Evolutionary conservation across 2,888 invertebrate species (phyloP).

Genomic region (Drosophila meridiana): DNA sequence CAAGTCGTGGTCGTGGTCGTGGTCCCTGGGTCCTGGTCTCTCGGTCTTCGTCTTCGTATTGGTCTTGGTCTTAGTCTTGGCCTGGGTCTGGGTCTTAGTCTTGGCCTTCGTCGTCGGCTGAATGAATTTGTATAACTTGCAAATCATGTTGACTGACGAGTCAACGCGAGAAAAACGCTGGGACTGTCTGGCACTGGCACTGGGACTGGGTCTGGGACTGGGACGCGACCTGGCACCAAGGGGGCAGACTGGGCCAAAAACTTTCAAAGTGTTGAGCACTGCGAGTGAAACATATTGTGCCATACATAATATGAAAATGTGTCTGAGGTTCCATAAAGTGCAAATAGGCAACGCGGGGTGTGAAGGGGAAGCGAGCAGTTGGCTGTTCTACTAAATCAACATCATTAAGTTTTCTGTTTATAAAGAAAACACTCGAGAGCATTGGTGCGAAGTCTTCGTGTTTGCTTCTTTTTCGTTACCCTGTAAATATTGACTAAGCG

Average conservation of each 20-base stretch:
- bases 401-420: slow-evolving; percentile 81
- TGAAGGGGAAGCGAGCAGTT: slow-evolving; percentile 12
- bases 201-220: background rate
- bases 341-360: background rate
- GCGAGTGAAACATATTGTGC: slow-evolving; percentile 64
- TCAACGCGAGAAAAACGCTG: slow-evolving; percentile 26
- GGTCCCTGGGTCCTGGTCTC: slow-evolving; percentile 25
- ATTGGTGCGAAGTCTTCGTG: slow-evolving; percentile 44
- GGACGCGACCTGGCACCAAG: background rate
- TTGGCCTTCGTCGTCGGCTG: slow-evolving; percentile 47
- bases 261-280: slow-evolving; percentile 63
- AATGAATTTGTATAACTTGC: slow-evolving; percentile 79
- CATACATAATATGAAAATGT: slow-evolving; percentile 66
- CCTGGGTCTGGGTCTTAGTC: slow-evolving; percentile 30
- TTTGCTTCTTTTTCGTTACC: slow-evolving; percentile 7
- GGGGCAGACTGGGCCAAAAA: slow-evolving; percentile 21
- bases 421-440: slow-evolving; percentile 79
- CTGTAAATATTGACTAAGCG: background rate
- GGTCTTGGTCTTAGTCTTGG: slow-evolving; percentile 23
- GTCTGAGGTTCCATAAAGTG: slow-evolving; percentile 32
- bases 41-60: slow-evolving; percentile 17
- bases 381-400: slow-evolving; percentile 78
- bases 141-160: slow-evolving; percentile 79
- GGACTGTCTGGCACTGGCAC: slow-evolving; percentile 12
- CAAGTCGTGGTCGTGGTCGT: slow-evolving; percentile 48